Evolutionary conservation across 2,888 invertebrate species (phyloP).

Genomic region (Coecobrya sp.): DNA sequence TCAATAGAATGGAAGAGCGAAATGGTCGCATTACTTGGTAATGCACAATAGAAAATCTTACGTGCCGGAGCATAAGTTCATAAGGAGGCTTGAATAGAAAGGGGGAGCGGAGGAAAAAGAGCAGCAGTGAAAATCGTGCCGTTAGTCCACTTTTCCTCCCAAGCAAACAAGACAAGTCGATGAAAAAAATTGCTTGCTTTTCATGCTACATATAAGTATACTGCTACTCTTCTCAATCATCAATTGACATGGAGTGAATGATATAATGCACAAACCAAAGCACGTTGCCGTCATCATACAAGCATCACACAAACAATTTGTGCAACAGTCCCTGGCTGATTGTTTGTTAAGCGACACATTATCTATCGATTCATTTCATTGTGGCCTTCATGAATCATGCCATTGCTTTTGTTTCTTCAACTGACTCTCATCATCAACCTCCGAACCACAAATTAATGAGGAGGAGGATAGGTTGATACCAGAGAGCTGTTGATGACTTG

Average conservation of each 20-base stretch:
- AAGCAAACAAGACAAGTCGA: slow-evolving; percentile 35
- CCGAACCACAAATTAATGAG: slow-evolving; percentile 19
- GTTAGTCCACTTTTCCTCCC: not conserved
- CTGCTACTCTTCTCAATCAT: slow-evolving; percentile 4
- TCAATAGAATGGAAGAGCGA: slow-evolving; percentile 37
- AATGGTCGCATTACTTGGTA: slow-evolving; percentile 32
- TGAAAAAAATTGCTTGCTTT: not conserved
- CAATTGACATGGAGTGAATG: slow-evolving; percentile 12
- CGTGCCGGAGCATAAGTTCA: slow-evolving; percentile 72
- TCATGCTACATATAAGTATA: not conserved
- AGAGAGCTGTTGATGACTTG: slow-evolving; percentile 2
- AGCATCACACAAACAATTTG: slow-evolving; percentile 8
- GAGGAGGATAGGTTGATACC: not conserved
- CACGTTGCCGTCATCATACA: not conserved
- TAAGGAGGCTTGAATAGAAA: not conserved
- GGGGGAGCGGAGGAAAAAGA: not conserved
- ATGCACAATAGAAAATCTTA: slow-evolving; percentile 33
- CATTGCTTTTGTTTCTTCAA: slow-evolving; percentile 35
- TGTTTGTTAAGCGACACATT: slow-evolving; percentile 23
- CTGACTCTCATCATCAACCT: slow-evolving; percentile 29
- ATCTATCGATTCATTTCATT: slow-evolving; percentile 33
- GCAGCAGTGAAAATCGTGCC: slow-evolving; percentile 21
- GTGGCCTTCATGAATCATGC: not conserved
- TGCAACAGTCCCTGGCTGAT: not conserved
- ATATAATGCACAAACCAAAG: not conserved